Evolutionary conservation across 2,888 invertebrate species (phyloP).

Genomic region (Nomada hirtipes): DNA sequence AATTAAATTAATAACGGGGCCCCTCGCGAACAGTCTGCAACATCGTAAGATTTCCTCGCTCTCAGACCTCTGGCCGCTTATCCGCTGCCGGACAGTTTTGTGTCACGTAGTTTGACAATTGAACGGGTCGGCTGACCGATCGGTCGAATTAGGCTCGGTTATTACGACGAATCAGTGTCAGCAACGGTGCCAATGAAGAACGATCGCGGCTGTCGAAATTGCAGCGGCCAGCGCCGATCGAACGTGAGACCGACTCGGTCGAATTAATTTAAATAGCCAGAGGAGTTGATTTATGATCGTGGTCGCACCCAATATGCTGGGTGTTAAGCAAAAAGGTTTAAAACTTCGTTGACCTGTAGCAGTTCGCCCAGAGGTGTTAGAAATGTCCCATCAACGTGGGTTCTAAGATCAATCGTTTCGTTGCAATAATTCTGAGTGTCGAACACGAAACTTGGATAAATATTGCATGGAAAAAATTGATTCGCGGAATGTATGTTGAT

Average conservation of each 20-base stretch:
- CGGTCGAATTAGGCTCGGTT: conserved; percentile 55
- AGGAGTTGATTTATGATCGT: conserved; percentile 23
- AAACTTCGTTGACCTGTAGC: too few species aligned
- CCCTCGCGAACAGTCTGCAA: not conserved
- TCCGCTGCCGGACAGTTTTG: conserved; percentile 44
- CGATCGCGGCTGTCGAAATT: conserved; percentile 43
- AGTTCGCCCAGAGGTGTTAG: too few species aligned
- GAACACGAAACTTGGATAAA: too few species aligned
- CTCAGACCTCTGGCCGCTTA: conserved; percentile 11
- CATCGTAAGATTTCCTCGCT: conserved; percentile 45
- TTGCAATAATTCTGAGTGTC: too few species aligned
- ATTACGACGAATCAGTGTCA: conserved; percentile 58
- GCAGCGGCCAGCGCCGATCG: conserved; percentile 35
- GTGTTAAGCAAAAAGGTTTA: not conserved
- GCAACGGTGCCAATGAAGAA: conserved; percentile 60
- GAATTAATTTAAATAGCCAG: conserved; percentile 34
- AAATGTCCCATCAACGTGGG: too few species aligned
- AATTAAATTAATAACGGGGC: conserved; percentile 50
- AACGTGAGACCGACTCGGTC: conserved; percentile 50
- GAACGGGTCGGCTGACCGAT: conserved; percentile 36
- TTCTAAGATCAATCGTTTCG: too few species aligned
- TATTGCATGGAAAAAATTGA: too few species aligned
- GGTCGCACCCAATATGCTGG: conserved; percentile 5
- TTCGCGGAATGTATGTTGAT: too few species aligned
- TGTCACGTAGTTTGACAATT: conserved; percentile 60